phyloP scores from a whole-genome alignment of 2,888 invertebrate genomes.

The Andrena dorsata region DNA sequence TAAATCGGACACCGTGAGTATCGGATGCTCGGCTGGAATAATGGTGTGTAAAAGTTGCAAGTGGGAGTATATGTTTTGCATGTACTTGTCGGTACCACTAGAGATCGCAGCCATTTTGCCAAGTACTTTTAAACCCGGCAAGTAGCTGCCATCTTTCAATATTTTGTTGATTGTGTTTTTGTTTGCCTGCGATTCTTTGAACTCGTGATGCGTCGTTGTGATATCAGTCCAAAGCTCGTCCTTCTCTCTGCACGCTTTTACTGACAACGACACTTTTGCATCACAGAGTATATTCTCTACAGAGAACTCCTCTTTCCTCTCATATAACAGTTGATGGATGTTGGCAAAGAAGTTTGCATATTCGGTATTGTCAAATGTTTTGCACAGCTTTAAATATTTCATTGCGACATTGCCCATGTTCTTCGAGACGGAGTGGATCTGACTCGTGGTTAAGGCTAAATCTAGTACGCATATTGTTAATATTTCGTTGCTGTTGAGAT shows the following conservation, averaged over 20 bases:
- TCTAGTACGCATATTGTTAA: constrained; percentile 79
- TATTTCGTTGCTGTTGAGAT: constrained; percentile 71
- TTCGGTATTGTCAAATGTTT: constrained; percentile 70
- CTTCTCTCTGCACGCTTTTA: constrained; percentile 73
- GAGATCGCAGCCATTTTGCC: constrained; percentile 68
- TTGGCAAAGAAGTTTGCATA: constrained; percentile 73
- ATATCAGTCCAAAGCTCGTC: constrained; percentile 77
- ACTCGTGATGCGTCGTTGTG: constrained; percentile 53
- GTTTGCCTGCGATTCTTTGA: constrained; percentile 50
- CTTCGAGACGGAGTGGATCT: constrained; percentile 70
- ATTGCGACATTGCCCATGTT: constrained; percentile 80
- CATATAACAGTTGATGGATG: constrained; percentile 73
- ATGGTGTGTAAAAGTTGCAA: constrained; percentile 75
- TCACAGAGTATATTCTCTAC: constrained; percentile 75
- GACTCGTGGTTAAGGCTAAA: constrained; percentile 79
- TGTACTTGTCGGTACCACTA: constrained; percentile 69
- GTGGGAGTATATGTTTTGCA: constrained; percentile 73
- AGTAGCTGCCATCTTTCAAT: constrained; percentile 33
- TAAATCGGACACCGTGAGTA: constrained; percentile 61
- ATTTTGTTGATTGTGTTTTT: constrained; percentile 45
- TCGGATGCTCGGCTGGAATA: constrained; percentile 66
- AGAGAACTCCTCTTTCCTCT: constrained; percentile 67
- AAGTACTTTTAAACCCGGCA: constrained; percentile 66
- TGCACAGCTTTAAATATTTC: constrained; percentile 76
- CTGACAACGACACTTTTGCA: constrained; percentile 72